Percentiles rank a stretch among this genome's conserved stretches.
phyloP scores from a whole-genome alignment of 2,888 invertebrate species.

The Acleris sparsana region DNA sequence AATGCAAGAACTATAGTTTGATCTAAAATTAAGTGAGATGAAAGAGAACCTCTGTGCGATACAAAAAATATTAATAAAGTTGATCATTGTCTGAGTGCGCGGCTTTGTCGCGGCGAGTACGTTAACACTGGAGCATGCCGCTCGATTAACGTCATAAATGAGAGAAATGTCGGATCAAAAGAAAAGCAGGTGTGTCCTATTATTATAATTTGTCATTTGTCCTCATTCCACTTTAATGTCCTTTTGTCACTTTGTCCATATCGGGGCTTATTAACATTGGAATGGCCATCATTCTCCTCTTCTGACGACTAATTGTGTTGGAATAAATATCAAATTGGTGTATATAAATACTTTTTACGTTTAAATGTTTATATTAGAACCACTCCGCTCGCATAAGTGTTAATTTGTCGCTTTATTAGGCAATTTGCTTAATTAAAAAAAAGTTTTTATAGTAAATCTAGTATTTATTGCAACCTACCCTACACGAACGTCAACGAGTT shows the following conservation, averaged over 20 bases:
- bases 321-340: constrained; percentile 42
- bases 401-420: background rate
- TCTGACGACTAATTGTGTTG: constrained; percentile 53
- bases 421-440: no score
- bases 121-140: constrained; percentile 76
- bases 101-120: constrained; percentile 76
- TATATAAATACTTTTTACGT: constrained; percentile 15
- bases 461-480: no score
- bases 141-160: constrained; percentile 82
- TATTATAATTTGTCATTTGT: constrained; percentile 81
- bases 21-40: constrained; percentile 82
- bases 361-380: constrained; percentile 24
- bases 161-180: constrained; percentile 83
- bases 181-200: constrained; percentile 82
- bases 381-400: constrained; percentile 3
- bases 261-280: constrained; percentile 61
- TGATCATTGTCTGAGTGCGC: constrained; percentile 72
- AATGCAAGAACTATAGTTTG: constrained; percentile 80
- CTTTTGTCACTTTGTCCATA: constrained; percentile 64
- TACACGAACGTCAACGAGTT: background rate
- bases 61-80: constrained; percentile 80
- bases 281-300: constrained; percentile 48
- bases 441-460: no score
- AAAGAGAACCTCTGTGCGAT: constrained; percentile 77
- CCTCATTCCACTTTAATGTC: constrained; percentile 66